Conservation (phyloP, 2,797 vertebrate genomes). For the Vultur gryphus region DNA sequence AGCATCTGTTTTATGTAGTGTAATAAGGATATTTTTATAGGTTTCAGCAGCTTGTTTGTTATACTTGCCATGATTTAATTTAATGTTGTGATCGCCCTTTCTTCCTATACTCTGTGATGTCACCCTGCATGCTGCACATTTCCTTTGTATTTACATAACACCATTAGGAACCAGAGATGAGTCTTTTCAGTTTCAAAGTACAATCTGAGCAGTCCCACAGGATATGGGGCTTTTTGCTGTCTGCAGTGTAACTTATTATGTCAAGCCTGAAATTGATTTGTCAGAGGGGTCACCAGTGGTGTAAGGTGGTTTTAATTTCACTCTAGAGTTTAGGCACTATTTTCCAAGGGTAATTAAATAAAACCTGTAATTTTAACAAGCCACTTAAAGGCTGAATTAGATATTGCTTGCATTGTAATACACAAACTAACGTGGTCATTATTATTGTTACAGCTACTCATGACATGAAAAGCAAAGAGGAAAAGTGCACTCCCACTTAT, state of each 20-base stretch:
- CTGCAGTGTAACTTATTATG: not conserved
- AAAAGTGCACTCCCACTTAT: not conserved
- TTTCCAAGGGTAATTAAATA: not conserved
- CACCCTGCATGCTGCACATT: not conserved
- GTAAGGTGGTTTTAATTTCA: not conserved
- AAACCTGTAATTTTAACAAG: not conserved
- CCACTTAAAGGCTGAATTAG: not conserved
- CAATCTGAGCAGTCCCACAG: not conserved
- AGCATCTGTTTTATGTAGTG: conserved; percentile 16
- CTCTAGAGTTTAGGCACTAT: not conserved
- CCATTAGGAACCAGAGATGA: not conserved
- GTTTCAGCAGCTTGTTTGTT: conserved; percentile 30
- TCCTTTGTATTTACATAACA: conserved; percentile 18
- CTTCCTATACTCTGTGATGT: not conserved
- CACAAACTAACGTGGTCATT: not conserved
- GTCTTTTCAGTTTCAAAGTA: conserved; percentile 1
- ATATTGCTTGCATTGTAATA: not conserved
- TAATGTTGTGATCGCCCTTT: not conserved
- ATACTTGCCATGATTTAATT: conserved; percentile 11
- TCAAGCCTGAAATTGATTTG: not conserved
- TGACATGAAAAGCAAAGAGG: not conserved
- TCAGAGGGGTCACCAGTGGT: not conserved
- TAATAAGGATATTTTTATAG: conserved; percentile 22
- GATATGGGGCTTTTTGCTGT: not conserved
- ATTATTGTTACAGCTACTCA: not conserved